Conservation (phyloP, 1,140 invertebrate species). For the Panulirus ornatus region DNA sequence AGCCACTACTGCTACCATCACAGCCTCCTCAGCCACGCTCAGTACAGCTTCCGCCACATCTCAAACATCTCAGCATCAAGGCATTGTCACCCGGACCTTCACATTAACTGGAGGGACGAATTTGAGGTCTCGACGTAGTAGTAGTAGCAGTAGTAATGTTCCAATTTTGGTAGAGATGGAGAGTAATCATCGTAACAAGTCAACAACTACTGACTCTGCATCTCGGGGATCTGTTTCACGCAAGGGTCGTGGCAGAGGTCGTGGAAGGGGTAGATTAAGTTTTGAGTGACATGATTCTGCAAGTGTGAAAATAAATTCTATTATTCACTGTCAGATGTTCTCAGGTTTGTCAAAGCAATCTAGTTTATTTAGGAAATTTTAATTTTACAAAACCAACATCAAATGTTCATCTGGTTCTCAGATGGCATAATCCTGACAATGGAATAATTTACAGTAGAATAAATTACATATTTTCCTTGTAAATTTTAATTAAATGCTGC, state of each 20-base stretch:
- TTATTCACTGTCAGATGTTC: too few relatives aligned
- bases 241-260: conserved; percentile 5
- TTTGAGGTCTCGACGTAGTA: conserved; percentile 4
- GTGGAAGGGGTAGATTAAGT: background rate
- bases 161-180: background rate
- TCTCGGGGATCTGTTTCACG: background rate
- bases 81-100: conserved; percentile 25
- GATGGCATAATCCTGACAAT: too few relatives aligned
- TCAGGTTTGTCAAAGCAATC: too few relatives aligned
- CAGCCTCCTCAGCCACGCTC: background rate
- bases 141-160: too few relatives aligned
- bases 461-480: too few relatives aligned
- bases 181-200: background rate
- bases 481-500: too few relatives aligned
- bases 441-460: too few relatives aligned
- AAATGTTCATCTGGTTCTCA: too few relatives aligned
- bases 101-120: conserved; percentile 15
- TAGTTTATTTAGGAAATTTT: too few relatives aligned
- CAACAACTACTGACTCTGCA: background rate
- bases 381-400: too few relatives aligned
- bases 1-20: background rate
- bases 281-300: background rate
- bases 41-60: background rate
- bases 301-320: too few relatives aligned
- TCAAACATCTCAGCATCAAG: background rate